Conservation (phyloP, 30 jellyfish, hydroid and myxozoan genomes). For the Sanderia malayensis region DNA sequence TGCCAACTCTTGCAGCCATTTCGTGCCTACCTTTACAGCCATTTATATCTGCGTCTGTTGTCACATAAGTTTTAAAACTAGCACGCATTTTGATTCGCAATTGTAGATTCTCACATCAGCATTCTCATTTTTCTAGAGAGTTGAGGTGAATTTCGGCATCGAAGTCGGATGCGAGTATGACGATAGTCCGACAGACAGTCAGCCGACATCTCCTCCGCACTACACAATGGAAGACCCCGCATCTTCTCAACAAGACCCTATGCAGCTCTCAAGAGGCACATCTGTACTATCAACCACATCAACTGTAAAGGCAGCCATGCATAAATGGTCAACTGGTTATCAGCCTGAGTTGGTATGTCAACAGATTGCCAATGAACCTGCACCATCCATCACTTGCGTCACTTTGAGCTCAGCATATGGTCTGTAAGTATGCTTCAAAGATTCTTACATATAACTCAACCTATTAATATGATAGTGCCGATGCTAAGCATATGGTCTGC, state of each 20-base stretch:
- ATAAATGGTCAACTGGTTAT: slow-evolving; percentile 85
- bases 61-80: too few species aligned
- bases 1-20: too few species aligned
- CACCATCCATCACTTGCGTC: slow-evolving; percentile 72
- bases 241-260: slow-evolving; percentile 32
- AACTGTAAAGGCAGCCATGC: slow-evolving; percentile 36
- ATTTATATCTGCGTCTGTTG: too few species aligned
- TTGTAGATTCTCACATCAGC: too few species aligned
- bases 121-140: slow-evolving; percentile 69
- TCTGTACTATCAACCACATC: slow-evolving; percentile 43
- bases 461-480: too few species aligned
- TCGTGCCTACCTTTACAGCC: too few species aligned
- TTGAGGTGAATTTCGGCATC: slow-evolving; percentile 79
- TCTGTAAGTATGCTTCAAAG: slow-evolving; percentile 78
- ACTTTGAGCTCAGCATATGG: slow-evolving; percentile 91
- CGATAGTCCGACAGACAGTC: slow-evolving; percentile 58
- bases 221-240: slow-evolving; percentile 7
- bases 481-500: slow-evolving; percentile 96
- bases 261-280: slow-evolving; percentile 2
- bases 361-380: slow-evolving; percentile 80
- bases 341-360: slow-evolving; percentile 88
- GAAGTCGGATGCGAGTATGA: slow-evolving; percentile 78
- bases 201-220: slow-evolving; percentile 35
- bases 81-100: too few species aligned
- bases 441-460: too few species aligned